phyloP scores from a whole-genome alignment of 2,888 invertebrate species.

The Vesta saturnalis region DNA sequence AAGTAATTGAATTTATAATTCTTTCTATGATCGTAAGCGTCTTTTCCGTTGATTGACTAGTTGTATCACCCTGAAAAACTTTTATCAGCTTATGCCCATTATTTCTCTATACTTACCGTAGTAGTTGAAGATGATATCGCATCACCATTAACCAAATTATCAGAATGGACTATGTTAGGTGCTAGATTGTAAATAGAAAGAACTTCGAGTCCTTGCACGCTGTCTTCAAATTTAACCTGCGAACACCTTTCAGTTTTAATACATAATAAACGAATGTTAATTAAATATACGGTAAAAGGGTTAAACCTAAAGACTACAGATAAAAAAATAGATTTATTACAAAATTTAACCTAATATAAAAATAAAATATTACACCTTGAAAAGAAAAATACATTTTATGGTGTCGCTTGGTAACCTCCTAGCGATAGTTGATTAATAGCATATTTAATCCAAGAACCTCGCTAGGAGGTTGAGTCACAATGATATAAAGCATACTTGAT shows the following conservation, averaged over 20 bases:
- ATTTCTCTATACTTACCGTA: conserved; percentile 39
- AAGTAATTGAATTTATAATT: conserved; percentile 60
- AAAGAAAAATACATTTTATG: not conserved
- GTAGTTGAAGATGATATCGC: conserved; percentile 46
- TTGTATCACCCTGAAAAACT: conserved; percentile 39
- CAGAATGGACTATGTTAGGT: conserved; percentile 58
- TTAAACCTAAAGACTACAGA: conserved; percentile 25
- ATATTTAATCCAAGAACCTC: not conserved
- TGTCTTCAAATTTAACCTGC: conserved; percentile 36
- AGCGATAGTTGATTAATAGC: not conserved
- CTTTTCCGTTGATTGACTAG: conserved; percentile 52
- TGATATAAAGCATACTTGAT: conserved; percentile 4
- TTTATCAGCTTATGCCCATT: no score
- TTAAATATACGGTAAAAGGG: no score
- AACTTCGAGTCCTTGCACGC: conserved; percentile 55
- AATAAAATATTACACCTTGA: conserved; percentile 39
- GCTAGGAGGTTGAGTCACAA: not conserved
- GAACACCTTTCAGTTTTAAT: conserved; percentile 29
- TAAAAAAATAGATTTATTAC: conserved; percentile 32
- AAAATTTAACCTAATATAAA: conserved; percentile 30
- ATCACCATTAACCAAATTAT: conserved; percentile 58
- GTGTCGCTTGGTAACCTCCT: not conserved
- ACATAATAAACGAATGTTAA: conserved; percentile 20
- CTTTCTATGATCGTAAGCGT: conserved; percentile 59
- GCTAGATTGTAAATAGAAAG: conserved; percentile 60